Evolutionary conservation across 2,797 vertebrate genomes (phyloP), one percentile per base, ranked within the genome.

Genomic region (Hephaestus fuliginosus): DNA sequence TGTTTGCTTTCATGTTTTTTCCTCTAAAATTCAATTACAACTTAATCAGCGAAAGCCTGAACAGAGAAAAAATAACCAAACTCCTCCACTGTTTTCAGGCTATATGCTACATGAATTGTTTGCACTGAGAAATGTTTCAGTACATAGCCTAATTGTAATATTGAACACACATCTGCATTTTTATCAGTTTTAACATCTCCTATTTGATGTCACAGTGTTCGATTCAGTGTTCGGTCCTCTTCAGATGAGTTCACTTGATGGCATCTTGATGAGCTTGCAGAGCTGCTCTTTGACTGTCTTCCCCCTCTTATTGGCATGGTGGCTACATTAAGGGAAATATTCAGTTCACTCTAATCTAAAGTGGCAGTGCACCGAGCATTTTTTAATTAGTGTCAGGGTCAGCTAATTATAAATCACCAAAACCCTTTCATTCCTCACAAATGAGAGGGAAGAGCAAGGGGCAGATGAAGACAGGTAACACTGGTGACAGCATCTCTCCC

Each of bases 381-480:
- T 87, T 39, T 70, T 93, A 94, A 95, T 95, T 93, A 92, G 86
- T 86, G 86, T 90, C 87, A 89, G 86, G 87, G 84, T 90, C 77
- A 78, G 86, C 84, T 93, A 87, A 93, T 95, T 94, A 93, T 88
- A 90, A 91, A 91, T 82, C 80, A 83, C 79, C 71, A 74, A 87
- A 85, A 84, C 88, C 84, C 91, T 94, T 91, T 92, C 88, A 92
- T 92, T 94, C 88, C 71, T 76, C 70, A 82, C 81, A 91, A 93
- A 83, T 85, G 70, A 90, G 78, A 78, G 30, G 22, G 36, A 65
- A n/a, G 20, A 55, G 57, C 52, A 52, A 28, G 39, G 70, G 63
- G 62, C 79, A 82, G 69, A 70, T 53, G 39, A 74, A 86, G 80
- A 80, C 70, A 78, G 80, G 85, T 80, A 85, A 64, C 5, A 5